Evolutionary conservation across 2,113 vertebrate species (phyloP).

Genomic region (Trematocara zebra): DNA sequence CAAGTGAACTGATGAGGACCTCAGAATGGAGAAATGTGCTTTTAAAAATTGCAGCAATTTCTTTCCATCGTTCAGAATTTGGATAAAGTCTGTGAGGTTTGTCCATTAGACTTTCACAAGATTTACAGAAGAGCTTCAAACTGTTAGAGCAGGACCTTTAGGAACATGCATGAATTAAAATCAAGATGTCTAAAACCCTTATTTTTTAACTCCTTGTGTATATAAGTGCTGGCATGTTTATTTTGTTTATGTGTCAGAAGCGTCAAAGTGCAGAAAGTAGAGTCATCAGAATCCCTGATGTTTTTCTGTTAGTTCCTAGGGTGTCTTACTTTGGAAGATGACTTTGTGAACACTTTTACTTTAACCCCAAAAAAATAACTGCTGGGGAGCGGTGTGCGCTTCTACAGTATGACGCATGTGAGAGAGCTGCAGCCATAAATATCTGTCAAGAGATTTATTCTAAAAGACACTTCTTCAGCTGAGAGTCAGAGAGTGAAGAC

Average conservation of each 20-base stretch:
- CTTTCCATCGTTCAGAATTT: not conserved
- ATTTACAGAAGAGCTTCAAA: not conserved
- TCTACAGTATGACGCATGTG: not conserved
- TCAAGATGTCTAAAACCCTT: not conserved
- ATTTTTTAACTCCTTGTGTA: not conserved
- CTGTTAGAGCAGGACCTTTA: rapidly evolving
- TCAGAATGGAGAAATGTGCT: not conserved
- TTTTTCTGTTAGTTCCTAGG: not conserved
- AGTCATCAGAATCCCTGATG: not conserved
- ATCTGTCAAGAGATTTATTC: too few species aligned
- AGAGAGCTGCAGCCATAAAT: not conserved
- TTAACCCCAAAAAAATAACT: not conserved
- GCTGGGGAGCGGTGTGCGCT: not conserved
- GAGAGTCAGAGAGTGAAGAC: too few species aligned
- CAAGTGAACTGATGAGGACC: not conserved
- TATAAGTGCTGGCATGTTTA: not conserved
- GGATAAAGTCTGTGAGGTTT: not conserved
- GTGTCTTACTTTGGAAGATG: not conserved
- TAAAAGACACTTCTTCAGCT: too few species aligned
- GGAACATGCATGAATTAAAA: not conserved
- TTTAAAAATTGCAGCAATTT: not conserved
- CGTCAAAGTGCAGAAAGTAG: not conserved
- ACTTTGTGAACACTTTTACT: not conserved
- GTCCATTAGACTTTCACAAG: not conserved
- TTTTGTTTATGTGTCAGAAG: not conserved